phyloP scores from a whole-genome alignment of 2,113 vertebrate species.

The Megaceryle torquata region DNA sequence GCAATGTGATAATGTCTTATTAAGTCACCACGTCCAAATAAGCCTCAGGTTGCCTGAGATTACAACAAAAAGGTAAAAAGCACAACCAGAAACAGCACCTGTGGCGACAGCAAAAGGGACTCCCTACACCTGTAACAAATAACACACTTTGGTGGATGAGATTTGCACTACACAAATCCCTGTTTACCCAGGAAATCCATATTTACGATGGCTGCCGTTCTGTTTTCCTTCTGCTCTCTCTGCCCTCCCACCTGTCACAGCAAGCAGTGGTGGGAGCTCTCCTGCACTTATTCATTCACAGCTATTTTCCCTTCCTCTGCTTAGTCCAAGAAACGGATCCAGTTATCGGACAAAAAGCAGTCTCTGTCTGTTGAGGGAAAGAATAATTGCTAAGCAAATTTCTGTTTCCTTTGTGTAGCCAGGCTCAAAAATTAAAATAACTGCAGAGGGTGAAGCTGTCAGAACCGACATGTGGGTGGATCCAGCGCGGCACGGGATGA shows the following conservation, averaged over 20 bases:
- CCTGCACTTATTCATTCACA: not conserved
- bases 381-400: not conserved
- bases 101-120: not conserved
- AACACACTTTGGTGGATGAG: not conserved
- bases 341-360: not conserved
- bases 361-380: not conserved
- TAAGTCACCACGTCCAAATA: not conserved
- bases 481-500: not conserved
- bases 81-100: not conserved
- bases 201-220: not conserved
- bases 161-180: not conserved
- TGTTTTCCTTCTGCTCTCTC: not conserved
- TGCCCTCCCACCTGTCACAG: not conserved
- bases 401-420: not conserved
- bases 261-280: accelerated
- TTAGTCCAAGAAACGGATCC: not conserved
- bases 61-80: not conserved
- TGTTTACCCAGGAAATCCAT: not conserved
- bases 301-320: not conserved
- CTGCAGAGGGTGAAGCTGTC: not conserved
- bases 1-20: accelerated
- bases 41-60: not conserved
- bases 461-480: not conserved
- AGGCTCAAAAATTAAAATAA: not conserved
- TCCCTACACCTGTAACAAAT: not conserved